Base-by-base conservation (phyloP, 2,888 invertebrate species). In the Platycheirus albimanus region DNA sequence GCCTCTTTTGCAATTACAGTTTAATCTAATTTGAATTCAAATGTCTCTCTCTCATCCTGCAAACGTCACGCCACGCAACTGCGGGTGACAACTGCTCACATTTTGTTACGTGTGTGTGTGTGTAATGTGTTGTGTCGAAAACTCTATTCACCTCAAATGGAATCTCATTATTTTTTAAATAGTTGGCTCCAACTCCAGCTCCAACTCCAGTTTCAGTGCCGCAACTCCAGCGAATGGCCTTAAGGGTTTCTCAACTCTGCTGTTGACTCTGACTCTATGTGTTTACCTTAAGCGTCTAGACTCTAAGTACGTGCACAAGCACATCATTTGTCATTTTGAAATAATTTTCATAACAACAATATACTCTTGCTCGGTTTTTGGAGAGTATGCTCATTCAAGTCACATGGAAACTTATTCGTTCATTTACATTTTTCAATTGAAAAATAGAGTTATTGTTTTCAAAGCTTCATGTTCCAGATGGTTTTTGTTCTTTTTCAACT, bases 11-110 rank as follows among this genome's bases (percentile, higher is more conserved):
- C 66, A 70, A 71, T 71, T 70, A 66, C 64, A 66, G 43, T 33
- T 17, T 67, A 81, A 76, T 71, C 61, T 76, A 76, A 81, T 81
- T 81, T 81, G 76, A 81, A 81, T 81, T 81, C 66, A 76, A 76
- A 81, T 81, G 81, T 66, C 52, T n/a, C n/a, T n/a, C n/a, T n/a
- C n/a, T 52, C 56, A 45, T 70, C 20, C 41, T 49, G 64, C 38
- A 28, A 11, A 15, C 33, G 41, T n/a, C n/a, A n/a, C n/a, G 15
- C 24, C 24, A 43, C n/a, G 41, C 41, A 20, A 24, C 58, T 24
- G 41, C 36, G 13, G 56, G 24, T 56, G 15, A 20, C 38, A 41
- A 4, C 13, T 3, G 13, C 24, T 28, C 10, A 24, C 13, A 49
- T 7, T 8, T n/a, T 3, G 49, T 24, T 1, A 13, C 6, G 7